Base-by-base conservation (phyloP, 1,140 invertebrate genomes). In the Aphaenogaster ashmeadi region DNA sequence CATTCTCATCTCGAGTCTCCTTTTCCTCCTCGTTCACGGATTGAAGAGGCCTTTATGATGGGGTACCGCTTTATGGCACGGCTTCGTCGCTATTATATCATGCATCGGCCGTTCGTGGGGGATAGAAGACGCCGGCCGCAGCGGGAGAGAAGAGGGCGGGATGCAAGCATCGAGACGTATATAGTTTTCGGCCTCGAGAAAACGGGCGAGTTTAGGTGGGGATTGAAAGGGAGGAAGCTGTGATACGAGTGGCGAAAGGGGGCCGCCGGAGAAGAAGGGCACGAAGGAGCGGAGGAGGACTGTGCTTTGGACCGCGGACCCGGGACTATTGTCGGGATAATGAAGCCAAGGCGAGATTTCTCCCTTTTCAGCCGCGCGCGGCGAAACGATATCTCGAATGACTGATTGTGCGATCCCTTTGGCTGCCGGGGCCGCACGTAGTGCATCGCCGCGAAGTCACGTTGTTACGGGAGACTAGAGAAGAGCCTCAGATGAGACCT, bases 331-430 rank as follows among this genome's bases (percentile, higher is more conserved):
- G 91, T 93, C 88, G 91, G 66, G 90, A 94, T 94, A 94, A 94
- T 92, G 93, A 94, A 94, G 92, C 92, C 89, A 92, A 94, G 91
- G 91, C 92, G 91, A 91, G 90, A 93, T 93, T 93, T 93, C 92
- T 91, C 88, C 89, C 90, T 91, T 93, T 93, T 93, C 88, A 92
- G 78, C 79, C n/a, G 78, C 58, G 58, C 58, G 54, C 78, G 44
- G 74, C 60, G 41, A 79, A 89, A 86, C 80, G 88, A 91, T 91
- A 89, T 91, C 90, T 91, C 86, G 80, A 92, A 84, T 77, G 79
- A 91, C 77, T 87, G 90, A 92, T 92, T 90, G 90, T 74, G 77
- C 60, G 75, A 90, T 86, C 74, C 81, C 69, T 90, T 90, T 90
- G 75, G 56, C 62, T 88, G 79, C 69, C 52, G 44, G 47, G 15